Evolutionary conservation across 2,797 vertebrate species (phyloP).

Genomic region (Arrhamphus sclerolepis): DNA sequence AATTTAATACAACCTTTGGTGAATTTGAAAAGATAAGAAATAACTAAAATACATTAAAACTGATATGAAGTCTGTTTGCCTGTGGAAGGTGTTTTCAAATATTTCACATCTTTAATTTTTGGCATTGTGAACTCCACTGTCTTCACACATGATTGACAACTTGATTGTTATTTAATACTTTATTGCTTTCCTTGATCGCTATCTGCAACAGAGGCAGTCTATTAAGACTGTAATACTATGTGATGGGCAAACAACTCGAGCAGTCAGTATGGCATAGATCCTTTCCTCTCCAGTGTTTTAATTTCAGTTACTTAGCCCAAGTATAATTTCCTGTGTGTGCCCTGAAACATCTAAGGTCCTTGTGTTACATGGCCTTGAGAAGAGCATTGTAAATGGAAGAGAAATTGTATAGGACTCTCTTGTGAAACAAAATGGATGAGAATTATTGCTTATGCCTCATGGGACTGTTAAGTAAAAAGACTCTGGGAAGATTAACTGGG

Average conservation of each 20-base stretch:
- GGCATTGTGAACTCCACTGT: no score
- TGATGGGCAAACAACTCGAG: slow-evolving; percentile 56
- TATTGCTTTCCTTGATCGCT: slow-evolving; percentile 12
- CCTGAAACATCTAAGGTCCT: slow-evolving; percentile 45
- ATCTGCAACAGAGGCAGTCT: slow-evolving; percentile 44
- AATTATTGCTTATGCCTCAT: slow-evolving; percentile 43
- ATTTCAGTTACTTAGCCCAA: slow-evolving; percentile 63
- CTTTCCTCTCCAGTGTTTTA: slow-evolving; percentile 67
- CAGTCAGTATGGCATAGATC: slow-evolving; percentile 54
- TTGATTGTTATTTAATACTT: slow-evolving; percentile 36
- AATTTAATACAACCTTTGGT: no score
- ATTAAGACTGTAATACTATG: slow-evolving; percentile 60
- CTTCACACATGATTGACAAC: slow-evolving; percentile 15
- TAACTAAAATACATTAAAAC: no score
- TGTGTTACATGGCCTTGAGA: slow-evolving; percentile 42
- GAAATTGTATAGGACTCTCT: slow-evolving; percentile 38
- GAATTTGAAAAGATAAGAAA: no score
- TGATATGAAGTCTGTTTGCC: no score
- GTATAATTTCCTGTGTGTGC: slow-evolving; percentile 67
- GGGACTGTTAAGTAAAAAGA: slow-evolving; percentile 20
- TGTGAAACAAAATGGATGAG: slow-evolving; percentile 39
- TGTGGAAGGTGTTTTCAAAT: no score
- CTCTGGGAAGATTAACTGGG: slow-evolving; percentile 32
- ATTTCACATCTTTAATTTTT: no score
- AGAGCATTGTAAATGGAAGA: slow-evolving; percentile 51